Base-by-base conservation (phyloP, 2,888 invertebrate genomes). In the Mycalesis mineus region DNA sequence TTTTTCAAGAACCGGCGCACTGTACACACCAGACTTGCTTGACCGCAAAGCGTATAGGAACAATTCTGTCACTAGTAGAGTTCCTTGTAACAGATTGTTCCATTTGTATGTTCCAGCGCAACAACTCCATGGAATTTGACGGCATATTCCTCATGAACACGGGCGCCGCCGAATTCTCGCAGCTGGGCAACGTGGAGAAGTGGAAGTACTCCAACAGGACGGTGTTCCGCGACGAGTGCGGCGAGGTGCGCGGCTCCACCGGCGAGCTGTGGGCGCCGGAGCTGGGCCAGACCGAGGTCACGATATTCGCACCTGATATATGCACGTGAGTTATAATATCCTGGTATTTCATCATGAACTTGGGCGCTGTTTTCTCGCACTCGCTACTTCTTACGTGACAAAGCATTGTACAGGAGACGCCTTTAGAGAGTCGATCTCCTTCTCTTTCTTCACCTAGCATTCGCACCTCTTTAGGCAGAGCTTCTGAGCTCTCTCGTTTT, bases 181-280 rank as follows among this genome's bases (percentile, higher is more conserved):
- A 92, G 57, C 79, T 96, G 39, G 96, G 95, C n/a, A 84, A 91
- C 41, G 69, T 97, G 6, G 91, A 92, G 52, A 82, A 91, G 60
- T 97, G 97, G 96, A 93, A 94, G 74, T 88, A 91, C 68, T 84
- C 84, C 13, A 82, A 84, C 48, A 76, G 87, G 14, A 92, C 93
- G 0, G 69, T 82, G 33, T 93, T 87, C 72, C 92, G 93, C 0
- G 88, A 77, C 37, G 85, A 92, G 44, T 97, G 97, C 74, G 94
- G 93, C 1, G 72, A 70, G 37, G 92, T 96, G 4, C 90, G 91
- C 65, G 96, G 96, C 13, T 94, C 94, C 7, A 92, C 93, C 0
- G 96, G 96, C 0, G 96, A 96, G 81, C 82, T 96, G 17, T 96
- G 95, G 92, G 95, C 96, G 17, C 95, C 96, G 0, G 87, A 92